Percentiles rank a stretch among this genome's conserved stretches.
Conservation (phyloP, 2,888 invertebrate species). For the Stenotaenia linearis region DNA sequence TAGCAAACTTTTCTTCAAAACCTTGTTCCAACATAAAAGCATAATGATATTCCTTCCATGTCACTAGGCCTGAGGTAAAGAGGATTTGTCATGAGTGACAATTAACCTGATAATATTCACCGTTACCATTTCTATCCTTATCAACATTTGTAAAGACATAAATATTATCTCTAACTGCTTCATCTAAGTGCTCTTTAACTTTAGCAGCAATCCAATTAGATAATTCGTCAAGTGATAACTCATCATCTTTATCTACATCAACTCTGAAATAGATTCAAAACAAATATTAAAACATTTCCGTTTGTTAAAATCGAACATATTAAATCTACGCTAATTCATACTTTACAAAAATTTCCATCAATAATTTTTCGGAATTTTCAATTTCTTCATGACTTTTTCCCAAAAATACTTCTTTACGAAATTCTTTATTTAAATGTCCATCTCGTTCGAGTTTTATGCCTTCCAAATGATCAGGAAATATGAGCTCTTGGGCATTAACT, state of each 20-base stretch:
- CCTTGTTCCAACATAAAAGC: constrained; percentile 67
- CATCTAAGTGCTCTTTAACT: constrained; percentile 63
- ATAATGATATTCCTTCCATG: constrained; percentile 74
- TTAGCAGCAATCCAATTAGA: constrained; percentile 61
- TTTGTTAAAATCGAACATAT: no score
- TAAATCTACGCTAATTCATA: no score
- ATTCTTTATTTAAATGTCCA: constrained; percentile 50
- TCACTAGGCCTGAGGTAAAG: constrained; percentile 55
- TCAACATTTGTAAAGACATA: constrained; percentile 62
- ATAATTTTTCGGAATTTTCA: constrained; percentile 36
- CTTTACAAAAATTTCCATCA: constrained; percentile 37
- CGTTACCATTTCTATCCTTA: constrained; percentile 57
- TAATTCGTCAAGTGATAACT: constrained; percentile 58
- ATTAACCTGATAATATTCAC: not conserved
- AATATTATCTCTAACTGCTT: constrained; percentile 61
- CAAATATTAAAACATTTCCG: no score
- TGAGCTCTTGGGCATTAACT: constrained; percentile 40
- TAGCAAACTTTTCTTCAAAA: constrained; percentile 59
- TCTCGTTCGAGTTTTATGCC: constrained; percentile 50
- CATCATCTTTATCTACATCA: constrained; percentile 56
- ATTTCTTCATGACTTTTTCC: constrained; percentile 44
- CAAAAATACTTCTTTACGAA: constrained; percentile 49
- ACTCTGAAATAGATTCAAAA: no score
- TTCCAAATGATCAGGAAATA: constrained; percentile 49
- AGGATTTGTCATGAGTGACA: not conserved